These are phyloP conservation scores for Emmelina monodactyla DNA, from an alignment of 2,888 invertebrate genomes.

Conservation along the genomic window DNA sequence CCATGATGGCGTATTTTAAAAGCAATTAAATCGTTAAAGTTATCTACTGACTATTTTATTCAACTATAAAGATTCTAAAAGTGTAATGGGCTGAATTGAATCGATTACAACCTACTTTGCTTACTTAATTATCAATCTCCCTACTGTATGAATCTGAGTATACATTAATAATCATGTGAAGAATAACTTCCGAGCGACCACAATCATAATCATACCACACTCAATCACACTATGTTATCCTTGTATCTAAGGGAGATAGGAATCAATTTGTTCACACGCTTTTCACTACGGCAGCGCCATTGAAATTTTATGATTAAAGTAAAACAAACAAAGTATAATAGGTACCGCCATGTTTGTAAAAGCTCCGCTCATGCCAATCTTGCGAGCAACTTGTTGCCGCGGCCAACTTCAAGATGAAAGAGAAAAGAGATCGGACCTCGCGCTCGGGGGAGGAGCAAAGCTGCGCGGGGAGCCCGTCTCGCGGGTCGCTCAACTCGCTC, in stretches of 20 bases:
- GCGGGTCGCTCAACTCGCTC: conserved; percentile 54
- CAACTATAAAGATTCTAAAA: too few relatives aligned
- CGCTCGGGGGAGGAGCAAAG: conserved; percentile 56
- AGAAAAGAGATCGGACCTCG: conserved; percentile 39
- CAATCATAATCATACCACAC: not conserved
- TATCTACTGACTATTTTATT: too few relatives aligned
- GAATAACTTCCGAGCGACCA: too few relatives aligned
- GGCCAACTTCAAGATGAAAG: conserved; percentile 51
- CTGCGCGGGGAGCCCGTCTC: conserved; percentile 49
- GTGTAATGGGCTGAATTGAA: too few relatives aligned
- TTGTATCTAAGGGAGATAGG: not conserved
- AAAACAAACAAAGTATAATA: conserved; percentile 63
- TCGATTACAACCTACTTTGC: too few relatives aligned
- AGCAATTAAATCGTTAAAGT: too few relatives aligned
- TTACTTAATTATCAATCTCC: too few relatives aligned
- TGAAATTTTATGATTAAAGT: conserved; percentile 55
- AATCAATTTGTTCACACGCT: conserved; percentile 25
- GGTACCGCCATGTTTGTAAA: conserved; percentile 62
- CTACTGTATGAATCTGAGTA: too few relatives aligned
- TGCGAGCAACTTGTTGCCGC: conserved; percentile 62
- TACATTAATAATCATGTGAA: too few relatives aligned
- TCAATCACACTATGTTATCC: not conserved
- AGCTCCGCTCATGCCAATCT: conserved; percentile 67
- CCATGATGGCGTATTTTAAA: too few relatives aligned
- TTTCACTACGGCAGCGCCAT: conserved; percentile 31